Evolutionary conservation across 2,113 vertebrate genomes (phyloP), one percentile per base, ranked within the genome.

Genomic region (Diphyllodes magnificus): DNA sequence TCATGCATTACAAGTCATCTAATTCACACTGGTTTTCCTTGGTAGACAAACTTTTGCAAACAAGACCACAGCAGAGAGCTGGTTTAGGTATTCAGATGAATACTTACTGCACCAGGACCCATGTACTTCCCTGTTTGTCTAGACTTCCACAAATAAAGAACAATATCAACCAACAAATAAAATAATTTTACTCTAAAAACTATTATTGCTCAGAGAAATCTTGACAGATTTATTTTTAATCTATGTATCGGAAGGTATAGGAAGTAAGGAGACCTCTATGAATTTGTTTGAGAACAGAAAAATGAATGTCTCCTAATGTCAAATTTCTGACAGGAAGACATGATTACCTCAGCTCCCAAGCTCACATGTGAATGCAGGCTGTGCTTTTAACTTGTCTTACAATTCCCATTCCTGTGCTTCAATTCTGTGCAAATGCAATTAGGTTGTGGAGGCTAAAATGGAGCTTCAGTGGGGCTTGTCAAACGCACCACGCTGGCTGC

Each of bases 171-270:
- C 14, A 69, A 64, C 4, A 51, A 50, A 93, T 70, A 33, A 53
- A 87, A 49, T 27, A 1, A 70, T 72, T 93, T 63, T 71, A 57
- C 13, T 42, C 5, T 42, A 61, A 81, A 15, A 40, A 31, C 24
- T 80, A 15, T 13, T 45, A 24, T 21, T 35, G 6, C 51, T 91
- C 13, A 68, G 39, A 65, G 35, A 73, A 70, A n/a, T 39, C 23
- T 39, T 64, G 8, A 40, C 17, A 31, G 30, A 44, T 42, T 66
- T 82, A 22, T 49, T 92, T 87, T 69, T 61, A 73, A 37, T 31
- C 13, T 1, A 0, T 33, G n/a, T 49, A 28, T 18, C 0, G 1
- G 30, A 68, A 42, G 3, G 15, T n/a, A 25, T 11, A 53, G 57
- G 53, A 78, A 45, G 4, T 15, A 57, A 63, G 16, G 31, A 61